phyloP scores from a whole-genome alignment of 2,797 vertebrate species.

The Scomberomorus guttatus region DNA sequence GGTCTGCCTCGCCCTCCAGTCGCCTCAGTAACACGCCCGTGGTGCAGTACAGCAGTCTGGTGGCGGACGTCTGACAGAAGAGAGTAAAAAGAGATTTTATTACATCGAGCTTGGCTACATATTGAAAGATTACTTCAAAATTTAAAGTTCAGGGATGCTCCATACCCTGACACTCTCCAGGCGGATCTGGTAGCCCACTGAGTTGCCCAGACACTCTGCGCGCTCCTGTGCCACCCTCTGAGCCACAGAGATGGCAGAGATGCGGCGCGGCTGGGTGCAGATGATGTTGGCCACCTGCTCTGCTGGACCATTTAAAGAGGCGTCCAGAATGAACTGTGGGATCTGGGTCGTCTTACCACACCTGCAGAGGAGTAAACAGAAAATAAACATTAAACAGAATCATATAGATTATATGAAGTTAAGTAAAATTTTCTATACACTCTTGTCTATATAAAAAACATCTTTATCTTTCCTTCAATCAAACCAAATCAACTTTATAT shows the following conservation, averaged over 20 bases:
- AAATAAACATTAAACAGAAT: not conserved
- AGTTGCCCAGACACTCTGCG: constrained; percentile 91
- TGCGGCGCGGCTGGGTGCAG: constrained; percentile 97
- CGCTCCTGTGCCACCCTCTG: constrained; percentile 95
- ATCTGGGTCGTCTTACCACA: constrained; percentile 99
- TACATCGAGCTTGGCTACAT: not conserved
- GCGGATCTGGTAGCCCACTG: constrained; percentile 98
- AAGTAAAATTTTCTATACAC: too few species aligned
- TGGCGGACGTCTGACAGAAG: constrained; percentile 89
- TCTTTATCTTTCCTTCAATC: not conserved
- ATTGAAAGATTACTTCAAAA: not conserved
- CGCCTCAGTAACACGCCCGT: constrained; percentile 94
- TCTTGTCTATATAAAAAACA: too few species aligned
- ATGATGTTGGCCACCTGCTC: constrained; percentile 92
- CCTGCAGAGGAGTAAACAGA: constrained; percentile 70
- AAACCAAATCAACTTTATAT: not conserved
- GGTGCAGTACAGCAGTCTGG: constrained; percentile 96
- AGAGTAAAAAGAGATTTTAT: not conserved
- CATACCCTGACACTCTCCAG: constrained; percentile 94
- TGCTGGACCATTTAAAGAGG: constrained; percentile 86
- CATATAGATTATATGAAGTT: not conserved
- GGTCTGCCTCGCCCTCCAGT: constrained; percentile 91
- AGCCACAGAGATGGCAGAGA: constrained; percentile 96
- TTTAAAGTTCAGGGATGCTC: not conserved
- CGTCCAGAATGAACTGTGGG: constrained; percentile 97